These are phyloP conservation scores for Vireo altiloquus DNA, from an alignment of 2,113 vertebrate species.

Conservation along the genomic window DNA sequence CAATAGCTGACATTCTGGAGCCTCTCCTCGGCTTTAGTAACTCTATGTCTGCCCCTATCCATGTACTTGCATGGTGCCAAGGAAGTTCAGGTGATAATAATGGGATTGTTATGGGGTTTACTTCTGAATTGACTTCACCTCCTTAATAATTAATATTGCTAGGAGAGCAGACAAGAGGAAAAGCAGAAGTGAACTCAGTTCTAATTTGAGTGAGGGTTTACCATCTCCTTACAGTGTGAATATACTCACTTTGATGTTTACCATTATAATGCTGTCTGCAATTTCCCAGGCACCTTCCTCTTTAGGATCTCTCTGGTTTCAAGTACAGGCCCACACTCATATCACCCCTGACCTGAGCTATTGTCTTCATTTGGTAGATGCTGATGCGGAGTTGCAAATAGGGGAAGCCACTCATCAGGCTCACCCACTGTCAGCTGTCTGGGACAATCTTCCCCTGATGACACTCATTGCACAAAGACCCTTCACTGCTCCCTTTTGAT, in stretches of 20 bases:
- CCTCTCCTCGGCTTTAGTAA: neutral
- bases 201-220: neutral
- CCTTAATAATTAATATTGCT: conserved; percentile 13
- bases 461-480: neutral
- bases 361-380: neutral
- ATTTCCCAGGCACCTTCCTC: neutral
- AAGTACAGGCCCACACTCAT: neutral
- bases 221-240: neutral
- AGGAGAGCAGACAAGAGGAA: neutral
- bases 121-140: neutral
- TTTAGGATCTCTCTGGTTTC: neutral
- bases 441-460: neutral
- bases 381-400: neutral
- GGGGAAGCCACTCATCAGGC: neutral
- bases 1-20: neutral
- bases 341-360: neutral
- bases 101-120: neutral
- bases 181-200: neutral
- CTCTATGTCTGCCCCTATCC: neutral
- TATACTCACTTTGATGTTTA: neutral
- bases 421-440: neutral
- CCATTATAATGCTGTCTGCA: neutral
- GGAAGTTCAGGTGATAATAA: neutral
- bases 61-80: neutral
- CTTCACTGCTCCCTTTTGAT: neutral